Percentiles rank a stretch among this genome's conserved stretches.
Evolutionary conservation across 2,797 vertebrate genomes (phyloP).

Genomic region (Cryptoblepharus egeriae): DNA sequence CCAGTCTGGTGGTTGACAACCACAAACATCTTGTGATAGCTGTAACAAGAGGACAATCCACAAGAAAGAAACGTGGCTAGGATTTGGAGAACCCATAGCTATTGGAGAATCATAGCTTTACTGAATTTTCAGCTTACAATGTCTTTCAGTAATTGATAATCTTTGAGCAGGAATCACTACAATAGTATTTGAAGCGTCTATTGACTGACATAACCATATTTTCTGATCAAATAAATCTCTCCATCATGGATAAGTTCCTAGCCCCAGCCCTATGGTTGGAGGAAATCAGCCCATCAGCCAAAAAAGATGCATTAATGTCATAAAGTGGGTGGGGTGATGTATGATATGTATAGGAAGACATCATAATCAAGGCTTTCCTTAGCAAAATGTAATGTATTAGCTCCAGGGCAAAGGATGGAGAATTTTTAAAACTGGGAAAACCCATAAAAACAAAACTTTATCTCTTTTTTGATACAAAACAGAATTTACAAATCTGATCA

Average conservation of each 20-base stretch:
- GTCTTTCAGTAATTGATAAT: not conserved
- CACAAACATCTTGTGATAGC: conserved; percentile 27
- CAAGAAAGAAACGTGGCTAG: conserved; percentile 32
- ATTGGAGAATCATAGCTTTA: conserved; percentile 47
- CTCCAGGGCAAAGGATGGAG: not conserved
- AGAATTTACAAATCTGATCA: conserved; percentile 76
- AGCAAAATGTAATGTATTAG: not conserved
- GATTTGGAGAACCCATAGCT: too few relatives aligned
- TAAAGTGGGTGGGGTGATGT: conserved; percentile 7
- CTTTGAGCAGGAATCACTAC: conserved; percentile 27
- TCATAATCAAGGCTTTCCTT: conserved; percentile 18
- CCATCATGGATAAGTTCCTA: not conserved
- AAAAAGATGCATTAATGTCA: conserved; percentile 50
- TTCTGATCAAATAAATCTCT: not conserved
- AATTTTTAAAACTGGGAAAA: conserved; percentile 5
- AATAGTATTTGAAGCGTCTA: conserved; percentile 5
- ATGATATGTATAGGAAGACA: conserved; percentile 3
- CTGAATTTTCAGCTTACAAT: conserved; percentile 31
- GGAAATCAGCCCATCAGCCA: conserved; percentile 26
- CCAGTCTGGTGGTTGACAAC: conserved; percentile 65
- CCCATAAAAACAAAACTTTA: not conserved
- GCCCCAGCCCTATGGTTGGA: not conserved
- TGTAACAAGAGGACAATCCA: conserved; percentile 53
- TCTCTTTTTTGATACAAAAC: conserved; percentile 76
- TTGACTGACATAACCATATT: not conserved